A percentile compares a stretch with the other conserved stretches of the same genome.
Evolutionary conservation across 2,888 invertebrate species (phyloP).

Genomic region (Pollenia amentaria): DNA sequence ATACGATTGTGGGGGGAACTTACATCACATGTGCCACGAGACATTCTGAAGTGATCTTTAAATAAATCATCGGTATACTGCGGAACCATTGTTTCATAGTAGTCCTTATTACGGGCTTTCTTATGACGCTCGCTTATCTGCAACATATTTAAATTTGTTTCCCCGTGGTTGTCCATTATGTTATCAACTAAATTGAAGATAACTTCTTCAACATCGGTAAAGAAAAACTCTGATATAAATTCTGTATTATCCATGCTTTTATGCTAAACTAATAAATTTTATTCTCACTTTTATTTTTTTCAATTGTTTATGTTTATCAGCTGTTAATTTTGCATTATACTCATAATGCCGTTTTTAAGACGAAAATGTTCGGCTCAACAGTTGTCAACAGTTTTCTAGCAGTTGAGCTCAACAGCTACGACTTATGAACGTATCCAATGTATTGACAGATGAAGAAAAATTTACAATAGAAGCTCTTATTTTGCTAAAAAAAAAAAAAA

Average conservation of each 20-base stretch:
- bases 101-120: slow-evolving; percentile 2
- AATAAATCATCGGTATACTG: neutral
- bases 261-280: no score
- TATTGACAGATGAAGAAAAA: no score
- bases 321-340: no score
- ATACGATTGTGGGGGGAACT: slow-evolving; percentile 1
- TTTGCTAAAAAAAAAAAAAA: no score
- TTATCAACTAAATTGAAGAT: neutral
- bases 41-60: slow-evolving; percentile 6
- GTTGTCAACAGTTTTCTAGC: no score
- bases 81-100: slow-evolving; percentile 17
- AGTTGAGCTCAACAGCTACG: no score
- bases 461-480: no score
- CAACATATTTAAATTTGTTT: slow-evolving; percentile 1
- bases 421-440: no score
- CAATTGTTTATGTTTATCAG: no score
- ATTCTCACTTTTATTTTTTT: no score
- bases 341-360: no score
- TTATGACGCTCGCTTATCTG: neutral
- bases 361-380: no score
- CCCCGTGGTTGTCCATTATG: neutral
- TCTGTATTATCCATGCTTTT: neutral
- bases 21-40: slow-evolving; percentile 8
- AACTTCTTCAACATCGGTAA: neutral
- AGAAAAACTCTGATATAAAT: neutral